Conservation (phyloP, 2,888 invertebrate genomes). For the Volucella inflata region DNA sequence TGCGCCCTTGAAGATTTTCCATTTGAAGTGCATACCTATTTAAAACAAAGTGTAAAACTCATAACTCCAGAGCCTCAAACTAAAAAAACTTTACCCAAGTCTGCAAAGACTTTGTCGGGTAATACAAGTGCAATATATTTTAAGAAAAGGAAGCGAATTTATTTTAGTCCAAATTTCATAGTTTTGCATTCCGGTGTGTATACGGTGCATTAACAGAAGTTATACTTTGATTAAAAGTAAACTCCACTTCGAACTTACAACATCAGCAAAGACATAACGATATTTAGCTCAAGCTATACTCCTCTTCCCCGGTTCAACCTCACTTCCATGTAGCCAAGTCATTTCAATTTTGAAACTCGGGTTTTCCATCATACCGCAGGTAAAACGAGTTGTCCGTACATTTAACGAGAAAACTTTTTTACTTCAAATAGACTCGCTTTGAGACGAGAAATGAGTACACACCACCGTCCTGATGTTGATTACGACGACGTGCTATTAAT, state of each 20-base stretch:
- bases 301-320: background rate
- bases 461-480: background rate
- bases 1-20: too few species aligned
- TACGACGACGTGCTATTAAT: background rate
- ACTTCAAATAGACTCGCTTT: conserved; percentile 18
- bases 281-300: background rate
- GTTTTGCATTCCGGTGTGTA: conserved; percentile 3
- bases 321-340: background rate
- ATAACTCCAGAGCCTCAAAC: too few species aligned
- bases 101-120: too few species aligned
- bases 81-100: too few species aligned
- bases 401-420: conserved; percentile 55
- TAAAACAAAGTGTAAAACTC: too few species aligned
- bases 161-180: conserved; percentile 19
- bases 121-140: too few species aligned
- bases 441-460: conserved; percentile 7
- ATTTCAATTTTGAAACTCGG: conserved; percentile 17
- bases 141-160: background rate
- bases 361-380: conserved; percentile 32
- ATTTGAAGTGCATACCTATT: too few species aligned
- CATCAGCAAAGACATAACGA: background rate
- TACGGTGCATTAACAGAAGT: background rate
- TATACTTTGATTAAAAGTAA: conserved; percentile 29
- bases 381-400: conserved; percentile 36
- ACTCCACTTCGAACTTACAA: background rate